Evolutionary conservation across 2,113 vertebrate genomes (phyloP).

Genomic region (Catharus fuscescens): DNA sequence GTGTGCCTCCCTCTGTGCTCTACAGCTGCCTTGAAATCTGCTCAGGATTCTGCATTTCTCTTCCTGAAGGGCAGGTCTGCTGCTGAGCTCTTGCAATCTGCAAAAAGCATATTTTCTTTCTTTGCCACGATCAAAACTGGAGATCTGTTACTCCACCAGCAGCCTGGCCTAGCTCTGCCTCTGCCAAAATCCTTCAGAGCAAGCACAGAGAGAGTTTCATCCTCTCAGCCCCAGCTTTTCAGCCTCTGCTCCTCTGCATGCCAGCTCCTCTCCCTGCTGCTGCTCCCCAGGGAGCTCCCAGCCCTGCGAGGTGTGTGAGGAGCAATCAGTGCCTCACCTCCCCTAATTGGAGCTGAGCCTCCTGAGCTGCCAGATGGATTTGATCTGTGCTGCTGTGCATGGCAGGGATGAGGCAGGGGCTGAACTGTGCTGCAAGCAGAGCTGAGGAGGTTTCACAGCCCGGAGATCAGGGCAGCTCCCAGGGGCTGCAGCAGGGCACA

Average conservation of each 20-base stretch:
- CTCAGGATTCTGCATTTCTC: background rate
- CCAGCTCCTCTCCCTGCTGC: background rate
- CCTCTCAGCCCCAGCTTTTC: background rate
- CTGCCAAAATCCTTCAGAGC: background rate
- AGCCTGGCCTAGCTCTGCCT: background rate
- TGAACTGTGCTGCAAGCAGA: background rate
- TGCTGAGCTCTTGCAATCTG: background rate
- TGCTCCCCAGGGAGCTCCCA: background rate
- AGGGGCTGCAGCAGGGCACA: rapidly evolving
- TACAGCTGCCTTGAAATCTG: background rate
- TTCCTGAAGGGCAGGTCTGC: background rate
- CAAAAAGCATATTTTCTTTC: background rate
- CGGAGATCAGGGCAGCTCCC: background rate
- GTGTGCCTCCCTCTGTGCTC: background rate
- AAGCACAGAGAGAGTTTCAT: background rate
- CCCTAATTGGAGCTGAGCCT: background rate
- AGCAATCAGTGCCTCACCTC: conserved; percentile 6
- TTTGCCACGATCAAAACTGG: background rate
- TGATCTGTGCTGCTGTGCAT: background rate
- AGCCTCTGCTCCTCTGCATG: background rate
- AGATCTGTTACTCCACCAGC: background rate
- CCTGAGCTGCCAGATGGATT: background rate
- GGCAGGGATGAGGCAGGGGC: background rate
- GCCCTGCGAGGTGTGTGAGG: background rate
- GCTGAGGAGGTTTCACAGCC: background rate